phyloP scores from a whole-genome alignment of 2,113 vertebrate species.

The Nothoprocta perdicaria region DNA sequence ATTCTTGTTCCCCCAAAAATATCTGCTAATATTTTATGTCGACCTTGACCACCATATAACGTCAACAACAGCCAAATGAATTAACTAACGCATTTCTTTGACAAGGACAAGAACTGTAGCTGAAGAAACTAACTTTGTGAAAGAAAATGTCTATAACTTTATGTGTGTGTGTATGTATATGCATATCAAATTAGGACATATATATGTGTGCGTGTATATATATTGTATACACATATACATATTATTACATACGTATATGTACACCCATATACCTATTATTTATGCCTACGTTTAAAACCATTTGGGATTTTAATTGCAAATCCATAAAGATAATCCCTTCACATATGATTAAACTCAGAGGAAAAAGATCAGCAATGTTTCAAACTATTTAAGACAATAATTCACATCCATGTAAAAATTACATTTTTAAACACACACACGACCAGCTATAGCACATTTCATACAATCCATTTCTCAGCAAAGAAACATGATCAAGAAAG shows the following conservation, averaged over 20 bases:
- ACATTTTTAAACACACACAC: conserved; percentile 13
- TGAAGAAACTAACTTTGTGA: neutral
- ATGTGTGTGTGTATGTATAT: no score
- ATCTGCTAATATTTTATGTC: conserved; percentile 29
- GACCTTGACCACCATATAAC: conserved; percentile 29
- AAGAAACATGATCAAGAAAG: conserved; percentile 67
- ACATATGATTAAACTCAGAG: conserved; percentile 60
- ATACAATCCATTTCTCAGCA: conserved; percentile 55
- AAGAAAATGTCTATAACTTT: no score
- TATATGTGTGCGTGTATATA: no score
- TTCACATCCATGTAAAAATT: conserved; percentile 61
- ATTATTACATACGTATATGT: no score
- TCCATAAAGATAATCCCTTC: conserved; percentile 41
- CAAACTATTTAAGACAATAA: conserved; percentile 66
- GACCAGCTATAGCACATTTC: conserved; percentile 39
- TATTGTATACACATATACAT: no score
- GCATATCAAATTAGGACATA: no score
- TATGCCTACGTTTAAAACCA: conserved; percentile 43
- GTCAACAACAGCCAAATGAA: conserved; percentile 58
- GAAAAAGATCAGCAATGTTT: conserved; percentile 65
- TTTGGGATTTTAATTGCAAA: conserved; percentile 67
- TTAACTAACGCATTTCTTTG: conserved; percentile 43
- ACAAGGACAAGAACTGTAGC: conserved; percentile 41
- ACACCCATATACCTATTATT: no score
- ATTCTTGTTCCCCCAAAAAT: neutral